These are phyloP conservation scores for Hemicrepidius hirtus DNA, from an alignment of 2,888 invertebrate species.

Conservation along the genomic window DNA sequence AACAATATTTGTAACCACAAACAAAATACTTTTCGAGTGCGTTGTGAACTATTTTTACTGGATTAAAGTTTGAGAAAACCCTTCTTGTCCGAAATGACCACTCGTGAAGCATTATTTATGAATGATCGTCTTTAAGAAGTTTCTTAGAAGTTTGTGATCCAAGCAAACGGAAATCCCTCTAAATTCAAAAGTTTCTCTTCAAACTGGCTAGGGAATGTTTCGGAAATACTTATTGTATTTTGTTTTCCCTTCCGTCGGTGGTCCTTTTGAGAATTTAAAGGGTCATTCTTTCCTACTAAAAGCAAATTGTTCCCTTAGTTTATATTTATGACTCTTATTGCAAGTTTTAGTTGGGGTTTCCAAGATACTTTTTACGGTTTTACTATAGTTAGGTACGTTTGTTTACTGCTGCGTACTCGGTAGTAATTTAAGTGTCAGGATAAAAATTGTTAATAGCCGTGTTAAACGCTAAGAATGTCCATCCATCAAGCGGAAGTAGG, in stretches of 20 bases:
- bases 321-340: background rate
- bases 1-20: background rate
- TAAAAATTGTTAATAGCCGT: conserved; percentile 37
- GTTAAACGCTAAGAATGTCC: conserved; percentile 47
- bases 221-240: conserved; percentile 20
- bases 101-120: conserved; percentile 19
- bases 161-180: conserved; percentile 38
- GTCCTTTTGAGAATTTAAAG: conserved; percentile 16
- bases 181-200: conserved; percentile 33
- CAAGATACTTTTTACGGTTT: too few species aligned
- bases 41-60: too few species aligned
- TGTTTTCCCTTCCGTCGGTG: conserved; percentile 1
- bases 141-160: conserved; percentile 30
- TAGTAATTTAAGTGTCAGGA: conserved; percentile 37
- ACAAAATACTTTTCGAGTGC: background rate
- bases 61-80: background rate
- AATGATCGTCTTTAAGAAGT: conserved; percentile 23
- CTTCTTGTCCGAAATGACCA: conserved; percentile 8
- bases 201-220: background rate
- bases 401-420: background rate
- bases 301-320: background rate
- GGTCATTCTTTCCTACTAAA: conserved; percentile 5
- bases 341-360: background rate
- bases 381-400: background rate
- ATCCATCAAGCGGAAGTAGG: conserved; percentile 46